Evolutionary conservation across 2,888 invertebrate species (phyloP).

Genomic region (Cotesia congregata): DNA sequence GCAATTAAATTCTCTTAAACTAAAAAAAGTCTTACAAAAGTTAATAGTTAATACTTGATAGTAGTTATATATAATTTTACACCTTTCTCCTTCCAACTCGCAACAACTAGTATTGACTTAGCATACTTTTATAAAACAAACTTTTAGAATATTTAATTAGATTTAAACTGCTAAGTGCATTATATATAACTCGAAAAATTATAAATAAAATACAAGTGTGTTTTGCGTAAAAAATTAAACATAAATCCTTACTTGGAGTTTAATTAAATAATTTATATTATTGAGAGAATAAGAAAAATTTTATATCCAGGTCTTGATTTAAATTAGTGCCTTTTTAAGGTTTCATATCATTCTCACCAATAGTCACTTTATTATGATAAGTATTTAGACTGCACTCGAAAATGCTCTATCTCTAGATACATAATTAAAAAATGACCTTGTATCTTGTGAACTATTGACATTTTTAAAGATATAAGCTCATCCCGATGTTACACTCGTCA

Average conservation of each 20-base stretch:
- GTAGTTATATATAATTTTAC: not conserved
- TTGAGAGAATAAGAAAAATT: no score
- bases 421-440: no score
- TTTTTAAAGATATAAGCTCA: no score
- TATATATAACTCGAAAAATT: not conserved
- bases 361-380: no score
- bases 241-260: not conserved
- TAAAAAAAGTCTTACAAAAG: not conserved
- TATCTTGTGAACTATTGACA: no score
- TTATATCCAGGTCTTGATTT: no score
- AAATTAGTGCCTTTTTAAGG: no score
- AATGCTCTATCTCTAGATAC: no score
- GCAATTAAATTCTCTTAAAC: not conserved
- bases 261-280: no score
- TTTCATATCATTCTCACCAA: no score
- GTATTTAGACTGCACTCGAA: no score
- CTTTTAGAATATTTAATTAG: not conserved
- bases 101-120: not conserved
- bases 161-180: not conserved
- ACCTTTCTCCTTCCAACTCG: not conserved
- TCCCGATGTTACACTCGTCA: no score
- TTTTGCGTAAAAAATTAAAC: not conserved
- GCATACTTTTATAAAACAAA: not conserved
- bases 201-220: not conserved
- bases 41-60: conserved; percentile 8